phyloP scores from a whole-genome alignment of 2,888 invertebrate species.

The Axea sp. region DNA sequence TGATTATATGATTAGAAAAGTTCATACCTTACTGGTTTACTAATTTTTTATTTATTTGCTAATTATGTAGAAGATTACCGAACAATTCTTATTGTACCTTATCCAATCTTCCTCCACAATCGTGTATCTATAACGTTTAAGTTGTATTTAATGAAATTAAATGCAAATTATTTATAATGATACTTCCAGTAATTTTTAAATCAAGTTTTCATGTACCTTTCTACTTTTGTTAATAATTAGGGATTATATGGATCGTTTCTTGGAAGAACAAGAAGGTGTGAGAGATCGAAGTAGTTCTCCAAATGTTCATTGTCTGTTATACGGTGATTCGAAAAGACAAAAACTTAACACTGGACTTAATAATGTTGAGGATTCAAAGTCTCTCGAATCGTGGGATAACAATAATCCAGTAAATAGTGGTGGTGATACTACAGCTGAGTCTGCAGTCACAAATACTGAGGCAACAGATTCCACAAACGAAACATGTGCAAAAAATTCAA shows the following conservation, averaged over 20 bases:
- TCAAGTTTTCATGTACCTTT: no score
- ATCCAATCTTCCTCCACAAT: no score
- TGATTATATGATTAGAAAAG: no score
- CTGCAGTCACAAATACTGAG: conserved; percentile 48
- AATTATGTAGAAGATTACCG: no score
- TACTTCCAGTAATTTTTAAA: no score
- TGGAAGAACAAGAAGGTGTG: conserved; percentile 89
- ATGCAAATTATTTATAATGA: no score
- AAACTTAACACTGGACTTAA: conserved; percentile 68
- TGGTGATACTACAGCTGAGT: conserved; percentile 26
- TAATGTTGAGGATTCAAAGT: conserved; percentile 72
- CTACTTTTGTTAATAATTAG: conserved; percentile 73
- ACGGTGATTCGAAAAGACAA: conserved; percentile 76
- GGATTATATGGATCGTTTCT: conserved; percentile 95
- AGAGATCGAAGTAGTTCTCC: conserved; percentile 87
- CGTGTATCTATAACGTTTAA: no score
- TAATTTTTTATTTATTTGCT: no score
- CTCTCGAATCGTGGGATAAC: conserved; percentile 74
- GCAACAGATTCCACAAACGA: conserved; percentile 58
- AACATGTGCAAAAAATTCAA: conserved; percentile 40
- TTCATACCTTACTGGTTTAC: no score
- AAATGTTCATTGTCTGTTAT: conserved; percentile 81
- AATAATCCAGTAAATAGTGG: conserved; percentile 33
- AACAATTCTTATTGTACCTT: no score
- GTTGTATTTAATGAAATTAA: no score